A percentile compares a stretch with the other conserved stretches of the same genome.
phyloP scores from a whole-genome alignment of 1,140 invertebrate species.

The Hydropsyche tenuis region DNA sequence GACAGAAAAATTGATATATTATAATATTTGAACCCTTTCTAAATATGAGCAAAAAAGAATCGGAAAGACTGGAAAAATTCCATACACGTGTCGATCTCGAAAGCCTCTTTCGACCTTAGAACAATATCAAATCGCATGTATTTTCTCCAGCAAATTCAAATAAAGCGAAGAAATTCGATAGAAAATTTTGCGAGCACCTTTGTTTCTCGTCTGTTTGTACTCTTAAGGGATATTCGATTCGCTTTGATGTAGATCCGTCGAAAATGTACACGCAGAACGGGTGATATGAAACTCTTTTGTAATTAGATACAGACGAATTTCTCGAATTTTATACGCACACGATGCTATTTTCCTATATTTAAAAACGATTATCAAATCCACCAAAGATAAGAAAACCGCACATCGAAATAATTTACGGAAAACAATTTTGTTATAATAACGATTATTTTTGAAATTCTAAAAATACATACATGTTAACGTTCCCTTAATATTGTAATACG shows the following conservation, averaged over 20 bases:
- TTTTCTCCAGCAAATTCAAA: conserved; percentile 1
- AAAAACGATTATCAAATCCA: too few relatives aligned
- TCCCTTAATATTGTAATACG: too few relatives aligned
- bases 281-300: conserved; percentile 4
- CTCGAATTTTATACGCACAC: background rate
- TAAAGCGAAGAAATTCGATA: conserved; percentile 4
- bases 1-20: too few relatives aligned
- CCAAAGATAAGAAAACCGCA: too few relatives aligned
- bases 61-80: too few relatives aligned
- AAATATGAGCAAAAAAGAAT: too few relatives aligned
- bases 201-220: conserved; percentile 3
- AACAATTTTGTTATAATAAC: too few relatives aligned
- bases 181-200: conserved; percentile 8
- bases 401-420: too few relatives aligned
- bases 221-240: conserved; percentile 12
- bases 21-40: too few relatives aligned
- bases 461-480: too few relatives aligned
- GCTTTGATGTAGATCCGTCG: conserved; percentile 5
- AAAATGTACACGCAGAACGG: background rate
- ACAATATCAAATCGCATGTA: conserved; percentile 3
- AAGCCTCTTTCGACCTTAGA: background rate
- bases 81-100: background rate
- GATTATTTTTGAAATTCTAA: too few relatives aligned
- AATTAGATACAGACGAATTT: conserved; percentile 8
- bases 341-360: background rate